Conservation (phyloP, 2,797 vertebrate genomes). For the Thaleichthys pacificus region DNA sequence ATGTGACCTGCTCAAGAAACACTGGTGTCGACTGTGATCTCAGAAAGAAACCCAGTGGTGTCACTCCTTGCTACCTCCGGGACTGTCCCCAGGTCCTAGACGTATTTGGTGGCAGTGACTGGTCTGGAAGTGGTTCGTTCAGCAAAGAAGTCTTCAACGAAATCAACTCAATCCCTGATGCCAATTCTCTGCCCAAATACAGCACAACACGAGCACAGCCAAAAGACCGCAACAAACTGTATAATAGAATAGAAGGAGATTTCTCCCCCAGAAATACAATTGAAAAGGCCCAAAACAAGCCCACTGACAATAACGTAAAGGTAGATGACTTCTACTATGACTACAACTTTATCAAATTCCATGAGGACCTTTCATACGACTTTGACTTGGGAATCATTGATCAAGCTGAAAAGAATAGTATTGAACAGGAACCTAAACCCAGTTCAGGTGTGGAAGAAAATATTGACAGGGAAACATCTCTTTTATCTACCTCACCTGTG, state of each 20-base stretch:
- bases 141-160: conserved; percentile 85
- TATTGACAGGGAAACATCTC: conserved; percentile 31
- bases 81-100: conserved; percentile 69
- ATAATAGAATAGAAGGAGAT: conserved; percentile 71
- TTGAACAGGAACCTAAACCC: conserved; percentile 34
- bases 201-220: conserved; percentile 53
- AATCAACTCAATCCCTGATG: conserved; percentile 73
- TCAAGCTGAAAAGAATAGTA: conserved; percentile 41
- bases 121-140: conserved; percentile 88
- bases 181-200: conserved; percentile 50
- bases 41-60: conserved; percentile 60
- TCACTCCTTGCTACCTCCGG: conserved; percentile 61
- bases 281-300: conserved; percentile 59
- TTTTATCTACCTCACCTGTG: conserved; percentile 37
- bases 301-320: conserved; percentile 64
- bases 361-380: conserved; percentile 86
- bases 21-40: conserved; percentile 72
- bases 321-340: conserved; percentile 98
- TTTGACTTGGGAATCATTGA: conserved; percentile 57
- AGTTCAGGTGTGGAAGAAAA: conserved; percentile 21
- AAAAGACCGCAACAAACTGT: conserved; percentile 50
- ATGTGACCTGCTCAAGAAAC: conserved; percentile 79
- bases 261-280: conserved; percentile 68
- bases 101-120: conserved; percentile 65
- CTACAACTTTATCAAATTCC: conserved; percentile 98